Base-by-base conservation (phyloP, 2,113 vertebrate genomes). In the Neotragus pygmaeus region DNA sequence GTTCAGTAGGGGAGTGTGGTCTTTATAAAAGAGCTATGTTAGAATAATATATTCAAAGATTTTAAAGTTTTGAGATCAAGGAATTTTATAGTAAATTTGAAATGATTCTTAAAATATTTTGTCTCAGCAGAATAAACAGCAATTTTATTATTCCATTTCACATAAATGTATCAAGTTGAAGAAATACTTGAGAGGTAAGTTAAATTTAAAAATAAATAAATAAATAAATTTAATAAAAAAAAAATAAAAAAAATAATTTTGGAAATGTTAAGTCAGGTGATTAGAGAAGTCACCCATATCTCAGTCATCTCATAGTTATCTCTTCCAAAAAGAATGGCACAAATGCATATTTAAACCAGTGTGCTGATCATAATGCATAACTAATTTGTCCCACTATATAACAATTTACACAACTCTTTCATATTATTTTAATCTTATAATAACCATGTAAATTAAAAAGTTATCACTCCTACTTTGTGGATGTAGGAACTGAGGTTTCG, bases 21-120 rank as follows among this genome's bases (percentile, higher is more conserved):
- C 53, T 60, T 93, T 91, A 28, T 43, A 57, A 82, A 93, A 82
- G n/a, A 92, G 39, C 3, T 66, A 45, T 13, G 23, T 58, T 83
- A 83, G 55, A 30, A 19, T 85, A 95, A 86, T 78, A 25, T 51
- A 90, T 25, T 73, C 43, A 95, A 90, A 66, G 49, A 90, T 23
- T 30, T 64, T 90, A 62, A 96, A 91, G 43, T 49, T 58, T 81
- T 33, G 58, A 94, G 27, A 91, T 80, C 55, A 97, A 96, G 27
- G 3, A 80, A 87, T 64, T 93, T 64, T 5, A 25, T 19, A 94
- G 51, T 55, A 93, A 47, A 62, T 43, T 84, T 92, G 93, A 94
- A 94, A 45, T 45, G 25, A 85, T 70, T 83, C 28, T 95, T 84
- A 30, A 91, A 75, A 55, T 3, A 82, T 90, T 91, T 85, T 43